Evolutionary conservation across 2,888 invertebrate species (phyloP), one percentile per base, ranked within the genome.

Genomic region (Axea sp.): DNA sequence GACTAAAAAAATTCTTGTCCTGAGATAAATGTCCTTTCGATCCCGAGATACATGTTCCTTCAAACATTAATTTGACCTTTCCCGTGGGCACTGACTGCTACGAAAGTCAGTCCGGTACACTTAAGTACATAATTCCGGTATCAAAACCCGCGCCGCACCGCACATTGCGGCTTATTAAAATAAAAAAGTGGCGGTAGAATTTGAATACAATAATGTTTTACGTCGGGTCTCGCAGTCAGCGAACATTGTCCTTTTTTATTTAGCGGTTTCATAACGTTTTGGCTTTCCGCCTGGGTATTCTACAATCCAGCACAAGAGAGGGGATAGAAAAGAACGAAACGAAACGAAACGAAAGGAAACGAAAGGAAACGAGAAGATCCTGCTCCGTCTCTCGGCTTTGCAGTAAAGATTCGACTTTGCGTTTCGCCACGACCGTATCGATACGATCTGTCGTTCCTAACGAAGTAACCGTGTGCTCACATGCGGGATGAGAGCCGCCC

Each of bases 391-490:
- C 64, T 53, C 51, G 71, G 39, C 64, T 60, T 51, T 43, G 71
- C 65, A 69, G 53, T 53, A 45, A 49, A 80, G 79, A 80, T 80
- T 75, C 77, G 77, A 78, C 72, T 75, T 47, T 75, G 77, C 76
- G 76, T 78, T 78, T 79, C 78, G 68, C 78, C 77, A 77, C 79
- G 79, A 78, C 78, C 75, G 77, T 65, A 76, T 79, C 77, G 81
- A 81, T 81, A 81, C 75, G 80, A 80, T 81, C 81, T 72, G 77
- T 71, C 73, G 75, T 74, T 78, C 77, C 80, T 81, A 80, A 81
- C 81, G 79, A 81, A 81, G 81, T 78, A 81, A 81, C 80, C 80
- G 78, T 77, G 81, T 76, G 79, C 79, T 79, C 60, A 68, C 74
- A 72, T 76, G 74, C 72, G 78, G 78, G 77, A 77, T 78, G 78